Evolutionary conservation across 2,113 vertebrate species (phyloP).

Genomic region (Rafetus swinhoei): DNA sequence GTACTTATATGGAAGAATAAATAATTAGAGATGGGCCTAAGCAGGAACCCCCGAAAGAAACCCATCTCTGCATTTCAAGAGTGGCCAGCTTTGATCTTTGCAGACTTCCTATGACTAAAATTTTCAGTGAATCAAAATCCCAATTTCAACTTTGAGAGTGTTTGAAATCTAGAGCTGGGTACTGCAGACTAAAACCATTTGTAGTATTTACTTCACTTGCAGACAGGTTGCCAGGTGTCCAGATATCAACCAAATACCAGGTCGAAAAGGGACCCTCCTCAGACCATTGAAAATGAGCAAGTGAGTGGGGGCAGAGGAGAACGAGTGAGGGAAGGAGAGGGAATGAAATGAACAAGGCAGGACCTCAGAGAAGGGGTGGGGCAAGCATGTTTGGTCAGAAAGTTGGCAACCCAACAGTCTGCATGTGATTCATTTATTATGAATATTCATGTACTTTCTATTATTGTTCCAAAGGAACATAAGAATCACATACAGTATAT

Average conservation of each 20-base stretch:
- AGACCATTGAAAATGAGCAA: too few relatives aligned
- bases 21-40: neutral
- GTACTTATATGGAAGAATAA: neutral
- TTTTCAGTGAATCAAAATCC: neutral
- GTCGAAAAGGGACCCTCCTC: too few relatives aligned
- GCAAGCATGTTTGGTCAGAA: too few relatives aligned
- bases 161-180: conserved; percentile 2
- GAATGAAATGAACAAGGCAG: too few relatives aligned
- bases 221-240: neutral
- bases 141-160: neutral
- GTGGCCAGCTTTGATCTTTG: neutral
- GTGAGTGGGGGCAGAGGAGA: too few relatives aligned
- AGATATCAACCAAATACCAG: too few relatives aligned
- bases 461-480: neutral
- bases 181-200: neutral
- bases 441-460: neutral
- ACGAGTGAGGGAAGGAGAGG: too few relatives aligned
- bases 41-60: neutral
- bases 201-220: neutral
- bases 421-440: conserved; percentile 15
- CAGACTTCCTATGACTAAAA: neutral
- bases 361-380: too few relatives aligned
- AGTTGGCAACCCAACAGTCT: neutral
- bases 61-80: neutral
- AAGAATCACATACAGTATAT: neutral